Conservation (phyloP, 2,888 invertebrate genomes). For the Steinernema hermaphroditum region DNA sequence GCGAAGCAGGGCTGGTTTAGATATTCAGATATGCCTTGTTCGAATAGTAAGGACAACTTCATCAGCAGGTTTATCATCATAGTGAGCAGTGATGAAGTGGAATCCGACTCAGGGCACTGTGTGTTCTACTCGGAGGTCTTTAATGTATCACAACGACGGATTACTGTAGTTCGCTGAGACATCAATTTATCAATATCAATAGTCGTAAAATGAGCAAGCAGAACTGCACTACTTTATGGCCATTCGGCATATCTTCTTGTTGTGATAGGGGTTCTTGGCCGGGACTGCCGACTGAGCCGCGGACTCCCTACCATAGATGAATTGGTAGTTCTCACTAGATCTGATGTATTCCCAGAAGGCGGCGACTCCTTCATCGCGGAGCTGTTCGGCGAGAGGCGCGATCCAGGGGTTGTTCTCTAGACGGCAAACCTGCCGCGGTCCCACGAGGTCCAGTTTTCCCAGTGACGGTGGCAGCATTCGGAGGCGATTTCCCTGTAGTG, state of each 20-base stretch:
- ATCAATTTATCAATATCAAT: too few relatives aligned
- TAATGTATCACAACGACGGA: too few relatives aligned
- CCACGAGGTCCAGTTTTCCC: slow-evolving; percentile 85
- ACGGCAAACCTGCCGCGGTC: slow-evolving; percentile 81
- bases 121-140: too few relatives aligned
- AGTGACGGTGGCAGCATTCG: slow-evolving; percentile 89
- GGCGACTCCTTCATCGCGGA: slow-evolving; percentile 84
- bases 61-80: too few relatives aligned
- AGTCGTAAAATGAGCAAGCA: too few relatives aligned
- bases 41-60: too few relatives aligned
- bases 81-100: too few relatives aligned
- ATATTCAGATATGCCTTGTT: too few relatives aligned
- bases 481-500: slow-evolving; percentile 70
- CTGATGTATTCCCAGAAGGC: slow-evolving; percentile 93
- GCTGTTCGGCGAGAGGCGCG: slow-evolving; percentile 90
- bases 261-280: slow-evolving; percentile 63
- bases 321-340: slow-evolving; percentile 89
- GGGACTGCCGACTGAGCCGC: slow-evolving; percentile 55
- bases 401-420: slow-evolving; percentile 94
- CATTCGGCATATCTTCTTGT: slow-evolving; percentile 61
- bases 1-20: too few relatives aligned
- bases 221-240: too few relatives aligned
- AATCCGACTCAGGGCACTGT: too few relatives aligned
- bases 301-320: slow-evolving; percentile 75
- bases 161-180: too few relatives aligned